Base-by-base conservation (phyloP, 2,888 invertebrate genomes). In the Mythimna pallens region DNA sequence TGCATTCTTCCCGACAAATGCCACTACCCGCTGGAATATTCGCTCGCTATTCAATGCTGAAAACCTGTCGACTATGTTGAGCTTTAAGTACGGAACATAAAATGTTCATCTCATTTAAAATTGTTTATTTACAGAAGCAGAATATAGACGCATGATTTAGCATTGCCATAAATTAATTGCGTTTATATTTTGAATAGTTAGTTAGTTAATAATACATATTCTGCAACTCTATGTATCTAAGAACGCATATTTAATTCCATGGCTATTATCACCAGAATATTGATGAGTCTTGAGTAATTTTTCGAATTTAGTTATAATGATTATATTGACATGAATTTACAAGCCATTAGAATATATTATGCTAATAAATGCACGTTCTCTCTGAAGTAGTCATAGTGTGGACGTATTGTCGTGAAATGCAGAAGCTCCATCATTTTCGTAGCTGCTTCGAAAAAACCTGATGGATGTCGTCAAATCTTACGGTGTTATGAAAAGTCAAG, bases 401-500 rank as follows among this genome's bases (percentile, higher is more conserved):
- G n/a, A 63, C 17, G 3, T 9, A 65, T 36, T 61, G 7, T n/a
- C 10, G 25, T 57, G 61, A 67, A 74, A 55, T 43, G 9, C 14
- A 25, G 4, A 43, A 22, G 10, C 57, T 70, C 55, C 36, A 52
- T 47, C 20, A 52, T 58, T 71, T 64, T 72, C 65, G 68, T 50
- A 50, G 69, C 43, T 61, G 63, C 65, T 43, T 76, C 65, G 67
- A 61, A 57, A 47, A 74, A 68, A 57, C 71, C 66, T 73, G 72
- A 68, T 61, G 22, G 50, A 76, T 70, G 73, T 62, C 72, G 72
- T 80, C 65, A 83, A 83, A 83, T 79, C 74, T 80, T 61, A 70
- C 59, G 17, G 62, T 73, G 76, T 57, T 86, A 83, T 78, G 84
- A 85, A 87, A 89, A 88, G 85, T 87, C 88, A 87, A 89, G 89